phyloP scores from a whole-genome alignment of 1,140 invertebrate species.

The Heterodera carotae region DNA sequence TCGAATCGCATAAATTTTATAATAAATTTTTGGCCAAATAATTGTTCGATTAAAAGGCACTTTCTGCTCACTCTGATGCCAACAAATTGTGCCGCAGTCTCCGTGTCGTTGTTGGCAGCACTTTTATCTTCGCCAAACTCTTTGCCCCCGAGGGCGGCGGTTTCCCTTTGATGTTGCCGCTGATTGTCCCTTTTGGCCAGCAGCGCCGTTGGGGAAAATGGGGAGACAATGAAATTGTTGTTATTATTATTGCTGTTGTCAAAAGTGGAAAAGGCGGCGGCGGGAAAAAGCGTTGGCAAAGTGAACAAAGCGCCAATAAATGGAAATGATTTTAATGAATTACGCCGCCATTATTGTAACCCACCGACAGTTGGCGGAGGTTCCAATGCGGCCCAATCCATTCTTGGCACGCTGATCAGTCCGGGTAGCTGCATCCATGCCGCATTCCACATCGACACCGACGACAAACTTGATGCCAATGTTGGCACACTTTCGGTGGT shows the following conservation, averaged over 20 bases:
- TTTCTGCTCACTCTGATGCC: conserved; percentile 10
- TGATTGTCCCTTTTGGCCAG: not conserved
- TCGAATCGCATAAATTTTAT: too few relatives aligned
- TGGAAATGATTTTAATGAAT: not conserved
- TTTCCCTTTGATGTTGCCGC: conserved; percentile 8
- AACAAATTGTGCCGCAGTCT: not conserved
- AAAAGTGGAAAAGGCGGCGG: not conserved
- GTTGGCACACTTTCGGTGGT: not conserved
- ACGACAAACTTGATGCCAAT: not conserved
- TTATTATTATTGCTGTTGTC: not conserved
- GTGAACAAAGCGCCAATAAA: not conserved
- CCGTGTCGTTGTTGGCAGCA: not conserved
- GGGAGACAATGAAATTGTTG: not conserved
- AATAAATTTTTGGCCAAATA: not conserved
- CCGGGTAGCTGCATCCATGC: not conserved
- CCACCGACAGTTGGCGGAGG: not conserved
- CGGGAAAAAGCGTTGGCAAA: not conserved
- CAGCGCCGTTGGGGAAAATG: conserved; percentile 2
- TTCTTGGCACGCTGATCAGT: not conserved
- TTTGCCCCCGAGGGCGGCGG: not conserved
- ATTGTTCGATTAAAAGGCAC: not conserved
- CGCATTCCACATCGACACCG: not conserved
- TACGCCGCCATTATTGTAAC: not conserved
- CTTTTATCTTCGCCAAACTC: not conserved
- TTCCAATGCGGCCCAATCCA: not conserved